Evolutionary conservation across 1,140 invertebrate genomes (phyloP).

Genomic region (Hetaerina americana): DNA sequence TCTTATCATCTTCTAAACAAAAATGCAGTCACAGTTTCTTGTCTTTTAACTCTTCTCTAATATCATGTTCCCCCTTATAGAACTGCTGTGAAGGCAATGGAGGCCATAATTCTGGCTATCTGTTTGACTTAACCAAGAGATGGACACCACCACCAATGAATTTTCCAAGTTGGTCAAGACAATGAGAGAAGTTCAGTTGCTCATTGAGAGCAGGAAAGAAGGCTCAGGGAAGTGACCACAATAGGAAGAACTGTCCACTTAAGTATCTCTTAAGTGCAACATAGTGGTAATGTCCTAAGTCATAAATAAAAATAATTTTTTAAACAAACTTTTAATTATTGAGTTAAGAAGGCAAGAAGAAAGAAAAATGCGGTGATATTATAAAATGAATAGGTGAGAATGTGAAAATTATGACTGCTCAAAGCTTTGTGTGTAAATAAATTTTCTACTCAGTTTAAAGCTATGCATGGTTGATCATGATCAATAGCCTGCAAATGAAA

Average conservation of each 20-base stretch:
- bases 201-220: background rate
- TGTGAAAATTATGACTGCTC: background rate
- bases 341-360: background rate
- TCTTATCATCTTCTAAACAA: too few species aligned
- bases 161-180: background rate
- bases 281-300: background rate
- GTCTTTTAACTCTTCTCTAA: background rate
- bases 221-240: background rate
- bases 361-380: background rate
- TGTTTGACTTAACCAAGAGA: background rate
- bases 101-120: background rate
- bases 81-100: background rate
- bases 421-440: background rate
- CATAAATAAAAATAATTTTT: conserved; percentile 1
- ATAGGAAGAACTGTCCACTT: background rate
- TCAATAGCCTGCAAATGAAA: background rate
- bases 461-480: background rate
- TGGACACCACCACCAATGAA: background rate
- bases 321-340: background rate
- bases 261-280: background rate
- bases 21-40: too few species aligned
- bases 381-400: background rate
- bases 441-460: background rate
- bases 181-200: background rate
- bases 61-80: background rate